phyloP scores from a whole-genome alignment of 2,113 vertebrate genomes.

The Platycercus adscitus region DNA sequence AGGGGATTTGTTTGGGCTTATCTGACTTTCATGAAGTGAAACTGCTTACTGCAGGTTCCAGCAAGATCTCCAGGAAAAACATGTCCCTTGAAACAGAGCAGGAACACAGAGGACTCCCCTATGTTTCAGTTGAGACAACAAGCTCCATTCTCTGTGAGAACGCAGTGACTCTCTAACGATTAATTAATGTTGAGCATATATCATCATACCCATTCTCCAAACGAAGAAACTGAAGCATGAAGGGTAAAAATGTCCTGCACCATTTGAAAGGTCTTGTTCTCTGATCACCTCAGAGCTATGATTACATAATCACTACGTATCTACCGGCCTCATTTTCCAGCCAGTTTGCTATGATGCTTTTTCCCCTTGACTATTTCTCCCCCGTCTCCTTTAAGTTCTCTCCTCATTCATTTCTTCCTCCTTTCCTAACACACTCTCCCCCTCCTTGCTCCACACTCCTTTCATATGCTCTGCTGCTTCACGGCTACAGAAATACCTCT shows the following conservation, averaged over 20 bases:
- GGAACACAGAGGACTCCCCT: neutral
- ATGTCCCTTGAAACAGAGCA: neutral
- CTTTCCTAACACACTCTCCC: neutral
- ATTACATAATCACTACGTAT: neutral
- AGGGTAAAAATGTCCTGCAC: neutral
- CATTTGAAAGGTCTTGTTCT: neutral
- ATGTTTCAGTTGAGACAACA: neutral
- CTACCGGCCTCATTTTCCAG: neutral
- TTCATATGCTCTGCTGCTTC: neutral
- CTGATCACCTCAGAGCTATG: neutral
- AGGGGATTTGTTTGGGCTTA: neutral
- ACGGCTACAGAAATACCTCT: neutral
- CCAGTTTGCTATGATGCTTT: neutral
- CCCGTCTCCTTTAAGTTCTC: neutral
- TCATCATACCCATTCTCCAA: neutral
- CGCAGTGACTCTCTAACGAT: neutral
- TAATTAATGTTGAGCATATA: neutral
- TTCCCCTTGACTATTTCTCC: neutral
- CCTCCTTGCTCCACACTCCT: neutral
- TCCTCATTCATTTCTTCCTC: neutral
- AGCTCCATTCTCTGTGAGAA: neutral
- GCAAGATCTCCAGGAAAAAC: neutral
- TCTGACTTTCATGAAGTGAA: slow-evolving; percentile 9
- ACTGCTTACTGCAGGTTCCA: neutral
- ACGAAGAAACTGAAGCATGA: neutral